A percentile compares a stretch with the other conserved stretches of the same genome.
These are phyloP conservation scores for Arenicola marina DNA, from an alignment of 2,888 invertebrate genomes.

Conservation along the genomic window DNA sequence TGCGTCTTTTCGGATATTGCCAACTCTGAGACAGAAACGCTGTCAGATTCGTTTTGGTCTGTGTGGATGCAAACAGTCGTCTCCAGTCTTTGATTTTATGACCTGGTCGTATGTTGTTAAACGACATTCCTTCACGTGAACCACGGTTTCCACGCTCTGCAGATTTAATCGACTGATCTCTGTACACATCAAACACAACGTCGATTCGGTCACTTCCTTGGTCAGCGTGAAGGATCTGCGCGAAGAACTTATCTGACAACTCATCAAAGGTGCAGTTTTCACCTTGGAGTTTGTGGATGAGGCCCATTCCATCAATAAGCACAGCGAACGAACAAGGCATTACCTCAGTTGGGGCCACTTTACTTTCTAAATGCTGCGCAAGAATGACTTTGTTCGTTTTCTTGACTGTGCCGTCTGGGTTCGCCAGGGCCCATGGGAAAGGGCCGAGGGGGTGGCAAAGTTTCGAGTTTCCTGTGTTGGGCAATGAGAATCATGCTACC, in stretches of 20 bases:
- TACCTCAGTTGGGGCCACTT: slow-evolving; percentile 8
- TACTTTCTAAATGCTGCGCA: slow-evolving; percentile 13
- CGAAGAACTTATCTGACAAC: slow-evolving; percentile 8
- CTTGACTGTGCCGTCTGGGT: slow-evolving; percentile 18
- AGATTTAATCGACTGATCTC: slow-evolving; percentile 12
- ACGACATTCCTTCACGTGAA: background rate
- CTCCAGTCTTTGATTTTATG: slow-evolving; percentile 5
- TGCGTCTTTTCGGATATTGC: background rate
- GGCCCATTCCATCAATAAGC: slow-evolving; percentile 15
- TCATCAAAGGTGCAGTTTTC: slow-evolving; percentile 14
- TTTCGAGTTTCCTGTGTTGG: slow-evolving; percentile 17
- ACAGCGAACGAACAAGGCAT: slow-evolving; percentile 15
- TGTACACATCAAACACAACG: slow-evolving; percentile 19
- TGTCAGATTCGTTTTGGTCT: slow-evolving; percentile 2
- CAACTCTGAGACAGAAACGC: background rate
- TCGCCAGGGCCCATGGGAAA: slow-evolving; percentile 21
- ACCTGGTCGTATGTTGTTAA: slow-evolving; percentile 5
- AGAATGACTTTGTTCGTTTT: slow-evolving; percentile 20
- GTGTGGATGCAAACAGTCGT: background rate
- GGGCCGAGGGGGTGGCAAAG: slow-evolving; percentile 13
- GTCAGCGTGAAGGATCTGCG: background rate
- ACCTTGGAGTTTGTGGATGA: slow-evolving; percentile 14
- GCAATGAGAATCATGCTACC: slow-evolving; percentile 22
- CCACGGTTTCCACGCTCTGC: slow-evolving; percentile 10
- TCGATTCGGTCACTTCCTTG: slow-evolving; percentile 12